phyloP scores from a whole-genome alignment of 2,888 invertebrate genomes.

The Drosophila peninsularis region DNA sequence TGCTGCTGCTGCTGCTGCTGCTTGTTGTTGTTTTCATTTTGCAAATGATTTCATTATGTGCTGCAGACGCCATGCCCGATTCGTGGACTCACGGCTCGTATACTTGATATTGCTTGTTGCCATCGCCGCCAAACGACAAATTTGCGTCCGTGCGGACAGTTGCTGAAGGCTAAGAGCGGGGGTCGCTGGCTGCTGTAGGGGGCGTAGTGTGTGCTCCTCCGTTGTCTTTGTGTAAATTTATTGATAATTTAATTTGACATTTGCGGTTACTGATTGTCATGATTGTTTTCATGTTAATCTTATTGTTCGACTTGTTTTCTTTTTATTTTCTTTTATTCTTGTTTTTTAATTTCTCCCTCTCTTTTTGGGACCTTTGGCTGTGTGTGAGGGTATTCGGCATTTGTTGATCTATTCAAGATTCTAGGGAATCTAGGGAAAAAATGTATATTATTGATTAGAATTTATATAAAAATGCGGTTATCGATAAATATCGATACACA shows the following conservation, averaged over 20 bases:
- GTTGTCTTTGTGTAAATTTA: constrained; percentile 74
- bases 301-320: constrained; percentile 64
- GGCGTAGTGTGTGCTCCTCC: neutral
- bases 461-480: too few relatives aligned
- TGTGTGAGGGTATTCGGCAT: neutral
- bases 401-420: too few relatives aligned
- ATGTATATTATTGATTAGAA: too few relatives aligned
- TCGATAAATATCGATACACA: constrained; percentile 7
- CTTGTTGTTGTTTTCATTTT: constrained; percentile 65
- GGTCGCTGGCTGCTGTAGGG: neutral
- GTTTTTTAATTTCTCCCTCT: constrained; percentile 1
- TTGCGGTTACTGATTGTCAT: constrained; percentile 82
- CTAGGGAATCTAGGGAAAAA: too few relatives aligned
- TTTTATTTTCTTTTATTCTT: constrained; percentile 21
- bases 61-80: constrained; percentile 33
- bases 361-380: constrained; percentile 32
- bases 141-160: constrained; percentile 45
- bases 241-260: constrained; percentile 83
- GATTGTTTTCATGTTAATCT: constrained; percentile 82
- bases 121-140: constrained; percentile 37
- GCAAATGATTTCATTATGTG: constrained; percentile 81
- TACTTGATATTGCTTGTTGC: constrained; percentile 67
- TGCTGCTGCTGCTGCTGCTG: constrained; percentile 8
- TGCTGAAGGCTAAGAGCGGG: neutral
- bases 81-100: constrained; percentile 44